A percentile compares a stretch with the other conserved stretches of the same genome.
phyloP scores from a whole-genome alignment of 2,113 vertebrate genomes.

The Chitala chitala region DNA sequence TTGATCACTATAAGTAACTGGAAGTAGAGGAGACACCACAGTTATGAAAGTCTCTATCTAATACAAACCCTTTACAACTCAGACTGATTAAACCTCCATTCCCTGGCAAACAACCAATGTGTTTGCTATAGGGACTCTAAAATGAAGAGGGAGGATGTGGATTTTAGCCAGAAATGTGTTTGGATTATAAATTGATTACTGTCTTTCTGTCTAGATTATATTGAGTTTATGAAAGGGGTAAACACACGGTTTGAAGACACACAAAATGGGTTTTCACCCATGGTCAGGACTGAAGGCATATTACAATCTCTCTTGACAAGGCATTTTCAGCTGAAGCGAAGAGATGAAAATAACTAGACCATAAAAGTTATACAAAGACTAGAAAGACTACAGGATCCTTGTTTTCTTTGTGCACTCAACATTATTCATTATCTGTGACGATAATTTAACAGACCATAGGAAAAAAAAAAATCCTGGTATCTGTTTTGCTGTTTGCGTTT shows the following conservation, averaged over 20 bases:
- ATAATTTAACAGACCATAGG: no score
- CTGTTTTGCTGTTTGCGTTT: slow-evolving; percentile 11
- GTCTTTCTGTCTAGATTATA: slow-evolving; percentile 44
- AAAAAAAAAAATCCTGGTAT: no score
- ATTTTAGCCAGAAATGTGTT: slow-evolving; percentile 43
- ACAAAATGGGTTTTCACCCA: neutral
- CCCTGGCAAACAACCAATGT: slow-evolving; percentile 48
- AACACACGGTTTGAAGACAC: neutral
- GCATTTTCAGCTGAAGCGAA: neutral
- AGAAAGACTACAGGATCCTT: no score
- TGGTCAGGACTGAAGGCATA: neutral
- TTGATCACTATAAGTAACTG: slow-evolving; percentile 44
- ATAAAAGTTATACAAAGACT: no score
- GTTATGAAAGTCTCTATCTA: slow-evolving; percentile 43
- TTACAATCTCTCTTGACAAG: neutral
- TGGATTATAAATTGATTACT: slow-evolving; percentile 47
- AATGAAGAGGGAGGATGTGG: slow-evolving; percentile 50
- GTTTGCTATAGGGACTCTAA: slow-evolving; percentile 44
- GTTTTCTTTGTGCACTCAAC: no score
- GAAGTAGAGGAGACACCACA: slow-evolving; percentile 35
- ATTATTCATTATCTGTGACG: neutral
- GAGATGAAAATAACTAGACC: neutral
- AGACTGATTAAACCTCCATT: slow-evolving; percentile 36
- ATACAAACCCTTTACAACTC: slow-evolving; percentile 31
- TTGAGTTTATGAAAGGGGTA: slow-evolving; percentile 40